A percentile compares a stretch with the other conserved stretches of the same genome.
Conservation (phyloP, 2,888 invertebrate species). For the Conistra vaccinii region DNA sequence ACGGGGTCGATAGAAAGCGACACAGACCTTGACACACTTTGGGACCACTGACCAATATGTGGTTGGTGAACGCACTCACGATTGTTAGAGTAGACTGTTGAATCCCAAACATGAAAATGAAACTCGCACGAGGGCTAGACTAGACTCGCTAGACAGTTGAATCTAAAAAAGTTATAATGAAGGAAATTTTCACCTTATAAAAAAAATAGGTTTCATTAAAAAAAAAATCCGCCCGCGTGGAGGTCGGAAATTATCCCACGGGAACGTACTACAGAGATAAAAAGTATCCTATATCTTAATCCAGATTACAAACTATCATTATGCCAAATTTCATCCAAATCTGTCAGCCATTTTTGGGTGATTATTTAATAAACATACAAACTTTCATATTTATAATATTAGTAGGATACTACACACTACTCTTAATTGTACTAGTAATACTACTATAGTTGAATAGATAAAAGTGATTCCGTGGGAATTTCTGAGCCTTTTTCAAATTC, state of each 20-base stretch:
- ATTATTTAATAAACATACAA: too few species aligned
- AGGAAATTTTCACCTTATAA: background rate
- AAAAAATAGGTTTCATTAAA: too few species aligned
- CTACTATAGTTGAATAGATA: background rate
- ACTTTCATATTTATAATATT: too few species aligned
- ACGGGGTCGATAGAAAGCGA: constrained; percentile 59
- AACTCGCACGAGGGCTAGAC: background rate
- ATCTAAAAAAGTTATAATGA: background rate
- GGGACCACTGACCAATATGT: constrained; percentile 42
- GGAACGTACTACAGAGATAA: too few species aligned
- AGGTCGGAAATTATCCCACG: too few species aligned
- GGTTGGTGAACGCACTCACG: constrained; percentile 3
- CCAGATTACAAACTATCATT: too few species aligned
- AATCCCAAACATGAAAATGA: background rate
- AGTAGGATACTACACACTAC: background rate
- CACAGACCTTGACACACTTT: constrained; percentile 59
- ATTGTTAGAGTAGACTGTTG: constrained; percentile 1
- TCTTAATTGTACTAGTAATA: background rate
- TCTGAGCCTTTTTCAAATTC: background rate
- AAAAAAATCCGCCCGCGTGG: too few species aligned
- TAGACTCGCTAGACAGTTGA: background rate
- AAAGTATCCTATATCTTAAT: too few species aligned
- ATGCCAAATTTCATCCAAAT: too few species aligned
- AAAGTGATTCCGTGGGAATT: background rate
- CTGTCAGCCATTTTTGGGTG: too few species aligned